Conservation (phyloP, 2,888 invertebrate genomes). For the Folsomia manolachei region DNA sequence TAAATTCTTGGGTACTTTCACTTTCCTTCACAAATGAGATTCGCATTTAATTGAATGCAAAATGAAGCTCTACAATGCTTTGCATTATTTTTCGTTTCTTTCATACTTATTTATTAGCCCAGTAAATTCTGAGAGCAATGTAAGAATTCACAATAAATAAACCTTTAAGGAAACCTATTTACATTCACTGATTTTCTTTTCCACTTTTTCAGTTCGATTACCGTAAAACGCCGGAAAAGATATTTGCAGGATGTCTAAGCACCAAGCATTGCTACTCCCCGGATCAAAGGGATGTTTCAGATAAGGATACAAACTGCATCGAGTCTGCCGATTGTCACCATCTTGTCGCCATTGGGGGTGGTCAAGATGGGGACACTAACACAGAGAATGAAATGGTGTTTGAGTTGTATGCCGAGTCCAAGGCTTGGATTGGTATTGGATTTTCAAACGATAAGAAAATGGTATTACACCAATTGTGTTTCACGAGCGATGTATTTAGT, state of each 20-base stretch:
- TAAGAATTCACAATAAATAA: too few relatives aligned
- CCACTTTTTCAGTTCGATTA: neutral
- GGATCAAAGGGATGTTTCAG: neutral
- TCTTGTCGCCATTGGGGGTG: slow-evolving; percentile 3
- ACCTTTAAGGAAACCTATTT: too few relatives aligned
- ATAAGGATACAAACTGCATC: neutral
- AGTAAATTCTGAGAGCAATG: too few relatives aligned
- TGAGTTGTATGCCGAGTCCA: neutral
- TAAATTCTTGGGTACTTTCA: too few relatives aligned
- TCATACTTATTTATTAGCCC: too few relatives aligned
- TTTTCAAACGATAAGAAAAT: neutral
- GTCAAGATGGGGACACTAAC: neutral
- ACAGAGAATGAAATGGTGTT: slow-evolving; percentile 3
- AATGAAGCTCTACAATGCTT: too few relatives aligned
- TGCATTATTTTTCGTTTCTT: too few relatives aligned
- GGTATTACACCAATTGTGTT: neutral
- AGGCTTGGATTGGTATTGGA: neutral
- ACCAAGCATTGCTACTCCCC: slow-evolving; percentile 1
- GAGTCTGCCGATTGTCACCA: neutral
- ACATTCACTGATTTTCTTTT: too few relatives aligned
- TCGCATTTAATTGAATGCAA: too few relatives aligned
- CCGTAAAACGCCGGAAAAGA: neutral
- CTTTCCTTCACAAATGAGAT: too few relatives aligned
- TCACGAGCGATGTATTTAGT: neutral
- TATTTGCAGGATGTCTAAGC: slow-evolving; percentile 9